phyloP scores from a whole-genome alignment of 2,797 vertebrate species.

The Pangasius sanitwongsei region DNA sequence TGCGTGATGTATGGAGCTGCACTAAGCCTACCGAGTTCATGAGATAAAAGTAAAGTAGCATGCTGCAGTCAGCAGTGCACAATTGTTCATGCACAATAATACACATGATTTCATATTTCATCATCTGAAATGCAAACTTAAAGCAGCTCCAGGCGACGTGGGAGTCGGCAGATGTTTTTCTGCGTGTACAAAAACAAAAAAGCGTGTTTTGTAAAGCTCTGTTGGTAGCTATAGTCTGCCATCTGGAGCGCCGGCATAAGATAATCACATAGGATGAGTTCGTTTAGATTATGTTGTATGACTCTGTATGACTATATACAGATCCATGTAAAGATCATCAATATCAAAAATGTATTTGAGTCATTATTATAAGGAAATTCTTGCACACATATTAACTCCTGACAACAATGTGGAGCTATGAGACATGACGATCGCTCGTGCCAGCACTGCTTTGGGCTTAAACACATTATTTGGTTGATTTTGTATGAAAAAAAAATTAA shows the following conservation, averaged over 20 bases:
- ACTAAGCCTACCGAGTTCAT: neutral
- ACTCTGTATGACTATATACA: slow-evolving; percentile 5
- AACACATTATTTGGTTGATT: neutral
- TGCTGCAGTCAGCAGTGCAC: slow-evolving; percentile 8
- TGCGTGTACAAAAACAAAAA: slow-evolving; percentile 19
- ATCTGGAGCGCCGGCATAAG: neutral
- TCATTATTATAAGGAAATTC: neutral
- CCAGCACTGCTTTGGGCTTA: neutral
- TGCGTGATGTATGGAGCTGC: slow-evolving; percentile 51
- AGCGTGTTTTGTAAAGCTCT: neutral
- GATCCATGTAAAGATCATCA: neutral
- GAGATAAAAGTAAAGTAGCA: slow-evolving; percentile 36
- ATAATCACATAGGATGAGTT: neutral
- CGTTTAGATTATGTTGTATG: neutral
- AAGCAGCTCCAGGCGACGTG: neutral
- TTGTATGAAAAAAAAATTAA: neutral
- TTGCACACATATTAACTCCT: neutral
- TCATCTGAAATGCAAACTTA: neutral
- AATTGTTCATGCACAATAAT: neutral
- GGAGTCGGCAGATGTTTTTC: neutral
- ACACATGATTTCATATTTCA: neutral
- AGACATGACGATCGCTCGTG: neutral
- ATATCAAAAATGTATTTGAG: neutral
- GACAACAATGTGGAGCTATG: neutral
- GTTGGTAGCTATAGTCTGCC: neutral